These are phyloP conservation scores for Caenorhabditis afra DNA, from an alignment of 2,888 invertebrate species.

Conservation along the genomic window DNA sequence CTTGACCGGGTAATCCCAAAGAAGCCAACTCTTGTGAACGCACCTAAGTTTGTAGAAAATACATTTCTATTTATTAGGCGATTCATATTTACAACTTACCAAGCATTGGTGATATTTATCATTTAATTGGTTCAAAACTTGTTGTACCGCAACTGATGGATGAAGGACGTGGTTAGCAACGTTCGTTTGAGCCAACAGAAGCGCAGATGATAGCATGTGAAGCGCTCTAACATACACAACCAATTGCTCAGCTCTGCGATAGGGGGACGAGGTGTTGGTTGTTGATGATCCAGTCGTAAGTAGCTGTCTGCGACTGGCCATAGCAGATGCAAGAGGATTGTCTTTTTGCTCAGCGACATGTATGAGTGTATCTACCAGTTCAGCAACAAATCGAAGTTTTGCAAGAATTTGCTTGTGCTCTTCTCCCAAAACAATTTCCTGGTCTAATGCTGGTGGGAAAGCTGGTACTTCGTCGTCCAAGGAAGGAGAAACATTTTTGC, in stretches of 20 bases:
- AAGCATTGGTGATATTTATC: conserved; percentile 92
- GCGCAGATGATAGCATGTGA: conserved; percentile 94
- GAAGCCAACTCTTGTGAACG: conserved; percentile 88
- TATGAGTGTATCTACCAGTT: conserved; percentile 93
- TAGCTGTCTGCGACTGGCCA: conserved; percentile 49
- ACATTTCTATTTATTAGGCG: not conserved
- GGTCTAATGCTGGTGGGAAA: conserved; percentile 90
- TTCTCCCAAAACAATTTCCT: conserved; percentile 93
- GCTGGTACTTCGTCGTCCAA: conserved; percentile 55
- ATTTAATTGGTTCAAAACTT: conserved; percentile 91
- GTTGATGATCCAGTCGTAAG: conserved; percentile 30
- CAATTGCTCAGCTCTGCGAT: conserved; percentile 87
- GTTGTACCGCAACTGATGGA: conserved; percentile 89
- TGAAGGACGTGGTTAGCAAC: conserved; percentile 85
- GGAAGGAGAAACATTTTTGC: not conserved
- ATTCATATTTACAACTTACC: conserved; percentile 84
- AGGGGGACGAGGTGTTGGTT: conserved; percentile 74
- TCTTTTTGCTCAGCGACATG: conserved; percentile 84
- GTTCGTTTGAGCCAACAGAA: conserved; percentile 83
- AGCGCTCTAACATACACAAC: conserved; percentile 92
- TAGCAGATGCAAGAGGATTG: conserved; percentile 80
- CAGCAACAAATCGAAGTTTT: conserved; percentile 96
- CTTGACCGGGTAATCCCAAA: conserved; percentile 84
- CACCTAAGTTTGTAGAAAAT: conserved; percentile 67
- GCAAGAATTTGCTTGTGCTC: conserved; percentile 85